phyloP scores from a whole-genome alignment of 2,113 vertebrate genomes.

The Prolemur simus region DNA sequence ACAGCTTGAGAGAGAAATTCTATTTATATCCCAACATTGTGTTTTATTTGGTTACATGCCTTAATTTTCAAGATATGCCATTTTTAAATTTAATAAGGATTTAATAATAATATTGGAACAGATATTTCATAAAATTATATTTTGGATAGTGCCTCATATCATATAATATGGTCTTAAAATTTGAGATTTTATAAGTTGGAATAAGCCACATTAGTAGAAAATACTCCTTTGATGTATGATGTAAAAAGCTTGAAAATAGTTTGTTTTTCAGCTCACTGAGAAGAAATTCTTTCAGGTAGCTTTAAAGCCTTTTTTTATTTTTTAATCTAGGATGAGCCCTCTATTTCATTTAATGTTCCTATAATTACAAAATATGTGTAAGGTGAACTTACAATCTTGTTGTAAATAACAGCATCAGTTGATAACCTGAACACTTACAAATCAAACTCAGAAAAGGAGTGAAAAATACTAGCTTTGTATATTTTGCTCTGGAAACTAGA shows the following conservation, averaged over 20 bases:
- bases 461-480: not conserved
- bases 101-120: not conserved
- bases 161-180: not conserved
- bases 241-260: not conserved
- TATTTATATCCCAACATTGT: conserved; percentile 20
- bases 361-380: not conserved
- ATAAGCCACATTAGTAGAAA: not conserved
- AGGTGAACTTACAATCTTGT: not conserved
- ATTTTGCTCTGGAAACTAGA: not conserved
- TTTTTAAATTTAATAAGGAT: conserved; percentile 6
- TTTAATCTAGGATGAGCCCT: not conserved
- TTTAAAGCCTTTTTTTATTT: not conserved
- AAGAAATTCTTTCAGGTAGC: not conserved
- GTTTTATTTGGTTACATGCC: not conserved
- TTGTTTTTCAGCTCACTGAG: not conserved
- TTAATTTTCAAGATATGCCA: not conserved
- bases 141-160: not conserved
- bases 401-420: not conserved
- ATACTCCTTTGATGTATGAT: not conserved
- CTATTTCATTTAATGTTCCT: not conserved
- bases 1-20: not conserved
- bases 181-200: not conserved
- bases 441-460: not conserved
- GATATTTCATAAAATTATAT: not conserved
- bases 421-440: not conserved